A percentile compares a stretch with the other conserved stretches of the same genome.
Evolutionary conservation across 1,140 invertebrate genomes (phyloP).

Genomic region (Nylanderia fulva): DNA sequence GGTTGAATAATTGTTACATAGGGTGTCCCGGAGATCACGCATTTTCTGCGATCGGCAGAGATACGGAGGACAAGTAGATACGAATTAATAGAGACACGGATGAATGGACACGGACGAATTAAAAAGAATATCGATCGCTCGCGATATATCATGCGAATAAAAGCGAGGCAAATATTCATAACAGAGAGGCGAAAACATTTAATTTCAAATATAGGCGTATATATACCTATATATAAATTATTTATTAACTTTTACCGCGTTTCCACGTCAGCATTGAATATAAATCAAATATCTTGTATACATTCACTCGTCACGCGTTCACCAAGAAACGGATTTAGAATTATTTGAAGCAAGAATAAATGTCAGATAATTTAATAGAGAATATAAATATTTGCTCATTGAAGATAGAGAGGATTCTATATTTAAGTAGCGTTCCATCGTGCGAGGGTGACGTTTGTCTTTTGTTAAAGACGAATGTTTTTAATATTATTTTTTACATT

Average conservation of each 20-base stretch:
- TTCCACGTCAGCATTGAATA: not conserved
- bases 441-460: too few relatives aligned
- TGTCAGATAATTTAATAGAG: not conserved
- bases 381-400: not conserved
- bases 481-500: too few relatives aligned
- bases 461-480: too few relatives aligned
- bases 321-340: too few relatives aligned
- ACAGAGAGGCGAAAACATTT: not conserved
- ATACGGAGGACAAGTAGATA: not conserved
- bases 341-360: not conserved
- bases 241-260: not conserved
- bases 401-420: too few relatives aligned
- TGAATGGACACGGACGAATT: not conserved
- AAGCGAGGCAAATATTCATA: not conserved
- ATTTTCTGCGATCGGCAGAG: constrained; percentile 1
- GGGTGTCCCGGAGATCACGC: not conserved
- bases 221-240: not conserved
- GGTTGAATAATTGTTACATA: not conserved
- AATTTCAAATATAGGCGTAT: not conserved
- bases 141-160: not conserved
- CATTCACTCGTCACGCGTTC: not conserved
- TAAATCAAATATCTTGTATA: not conserved
- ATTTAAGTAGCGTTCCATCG: too few relatives aligned
- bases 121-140: constrained; percentile 6
- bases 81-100: not conserved